Evolutionary conservation across 2,888 invertebrate genomes (phyloP), one percentile per base, ranked within the genome.

Genomic region (Lithosia quadra): DNA sequence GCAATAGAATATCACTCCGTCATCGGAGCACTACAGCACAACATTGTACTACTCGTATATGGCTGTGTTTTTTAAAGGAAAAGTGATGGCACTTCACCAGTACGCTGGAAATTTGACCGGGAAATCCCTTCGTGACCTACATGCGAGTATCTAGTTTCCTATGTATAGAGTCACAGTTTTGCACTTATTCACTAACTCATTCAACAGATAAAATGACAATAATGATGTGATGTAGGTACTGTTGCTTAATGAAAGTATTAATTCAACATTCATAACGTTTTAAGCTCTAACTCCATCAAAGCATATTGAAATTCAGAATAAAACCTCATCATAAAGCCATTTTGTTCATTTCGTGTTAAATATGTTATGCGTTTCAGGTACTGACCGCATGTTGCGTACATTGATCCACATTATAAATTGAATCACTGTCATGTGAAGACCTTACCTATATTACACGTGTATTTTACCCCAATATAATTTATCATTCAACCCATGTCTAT

Each of bases 401-500:
- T 39, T 39, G 39, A 39, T 49, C n/a, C n/a, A n/a, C 9, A 49
- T 49, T 49, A 49, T 49, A 49, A 49, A 49, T 49, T 49, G 49
- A 49, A 49, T 49, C 49, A 49, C 18, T 49, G 49, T 49, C 49
- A 49, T 49, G n/a, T 49, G n/a, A 49, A 49, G 49, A 8, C 49
- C 49, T 49, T 49, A n/a, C 56, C 56, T 56, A 22, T 56, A 22
- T 60, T 22, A 21, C 34, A 34, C 59, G 10, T 59, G 24, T 28
- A 56, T 8, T 21, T 21, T 28, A 24, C 56, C 56, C 53, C 18
- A 28, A 56, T 58, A 36, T 60, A 49, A 49, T 49, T 49, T 49
- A 49, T n/a, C 36, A 64, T 64, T 64, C n/a, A 36, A 39, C 39
- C 33, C 33, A 15, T 15, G 33, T 33, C 34, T 36, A 64, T 57